phyloP scores from a whole-genome alignment of 2,113 vertebrate genomes.

The Chaenocephalus aceratus region DNA sequence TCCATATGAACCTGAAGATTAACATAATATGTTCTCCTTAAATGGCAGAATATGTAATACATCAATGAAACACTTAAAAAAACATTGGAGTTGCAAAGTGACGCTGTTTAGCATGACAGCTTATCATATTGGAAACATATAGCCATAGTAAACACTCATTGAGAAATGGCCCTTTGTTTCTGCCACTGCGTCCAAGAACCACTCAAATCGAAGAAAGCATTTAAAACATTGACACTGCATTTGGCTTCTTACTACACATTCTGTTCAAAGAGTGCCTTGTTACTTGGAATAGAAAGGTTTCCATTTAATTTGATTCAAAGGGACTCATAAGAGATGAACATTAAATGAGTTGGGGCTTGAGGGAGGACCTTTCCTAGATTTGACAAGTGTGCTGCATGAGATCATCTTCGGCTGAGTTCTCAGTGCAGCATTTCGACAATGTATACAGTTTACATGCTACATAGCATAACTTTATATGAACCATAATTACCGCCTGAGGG shows the following conservation, averaged over 20 bases:
- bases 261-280: slow-evolving; percentile 6
- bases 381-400: neutral
- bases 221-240: slow-evolving; percentile 25
- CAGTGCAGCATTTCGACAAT: neutral
- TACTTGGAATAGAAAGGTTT: slow-evolving; percentile 31
- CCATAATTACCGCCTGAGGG: slow-evolving; percentile 57
- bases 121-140: neutral
- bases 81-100: neutral
- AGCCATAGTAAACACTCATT: neutral
- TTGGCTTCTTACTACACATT: neutral
- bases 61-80: neutral
- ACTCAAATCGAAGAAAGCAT: slow-evolving; percentile 24
- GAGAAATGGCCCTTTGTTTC: neutral
- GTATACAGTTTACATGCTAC: neutral
- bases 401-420: slow-evolving; percentile 14
- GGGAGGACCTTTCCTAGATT: neutral
- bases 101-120: neutral
- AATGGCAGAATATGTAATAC: neutral
- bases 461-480: slow-evolving; percentile 43
- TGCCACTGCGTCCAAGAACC: neutral
- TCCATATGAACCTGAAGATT: too few relatives aligned
- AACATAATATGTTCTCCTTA: neutral
- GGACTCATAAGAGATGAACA: slow-evolving; percentile 55
- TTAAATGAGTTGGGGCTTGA: slow-evolving; percentile 13
- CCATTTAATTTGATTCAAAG: slow-evolving; percentile 62